These are phyloP conservation scores for Lasioglossum lativentre DNA, from an alignment of 2,888 invertebrate genomes.

Conservation along the genomic window DNA sequence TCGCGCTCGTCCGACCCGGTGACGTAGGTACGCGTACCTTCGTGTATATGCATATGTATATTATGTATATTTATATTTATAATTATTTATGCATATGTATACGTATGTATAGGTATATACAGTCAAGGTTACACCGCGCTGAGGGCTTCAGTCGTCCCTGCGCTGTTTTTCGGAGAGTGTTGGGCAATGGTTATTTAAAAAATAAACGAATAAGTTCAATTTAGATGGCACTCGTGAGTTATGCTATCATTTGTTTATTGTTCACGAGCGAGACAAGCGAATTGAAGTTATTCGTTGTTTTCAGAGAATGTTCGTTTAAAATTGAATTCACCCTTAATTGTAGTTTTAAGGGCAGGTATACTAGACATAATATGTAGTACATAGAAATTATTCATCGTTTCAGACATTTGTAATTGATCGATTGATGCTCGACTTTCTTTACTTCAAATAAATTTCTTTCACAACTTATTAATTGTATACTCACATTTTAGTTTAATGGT, in stretches of 20 bases:
- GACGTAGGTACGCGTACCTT: conserved; percentile 57
- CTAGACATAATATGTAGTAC: too few relatives aligned
- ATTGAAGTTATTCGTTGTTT: background rate
- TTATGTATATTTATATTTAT: conserved; percentile 59
- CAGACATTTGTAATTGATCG: background rate
- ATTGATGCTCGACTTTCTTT: too few relatives aligned
- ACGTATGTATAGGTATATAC: conserved; percentile 67
- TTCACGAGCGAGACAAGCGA: background rate
- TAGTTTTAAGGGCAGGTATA: background rate
- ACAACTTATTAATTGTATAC: background rate
- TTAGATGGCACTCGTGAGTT: background rate
- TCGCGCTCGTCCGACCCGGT: conserved; percentile 45
- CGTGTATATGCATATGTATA: conserved; percentile 61
- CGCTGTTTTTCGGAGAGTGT: background rate
- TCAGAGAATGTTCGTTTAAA: background rate
- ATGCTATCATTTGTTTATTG: background rate
- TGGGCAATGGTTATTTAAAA: background rate
- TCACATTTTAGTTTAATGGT: too few relatives aligned
- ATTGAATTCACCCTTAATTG: background rate
- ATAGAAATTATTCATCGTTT: background rate
- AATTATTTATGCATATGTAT: conserved; percentile 48
- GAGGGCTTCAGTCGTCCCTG: conserved; percentile 16
- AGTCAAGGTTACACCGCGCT: conserved; percentile 60
- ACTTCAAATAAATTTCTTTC: background rate
- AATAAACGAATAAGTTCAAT: background rate